Conservation (phyloP, 2,888 invertebrate genomes). For the Miltochrista miniata region DNA sequence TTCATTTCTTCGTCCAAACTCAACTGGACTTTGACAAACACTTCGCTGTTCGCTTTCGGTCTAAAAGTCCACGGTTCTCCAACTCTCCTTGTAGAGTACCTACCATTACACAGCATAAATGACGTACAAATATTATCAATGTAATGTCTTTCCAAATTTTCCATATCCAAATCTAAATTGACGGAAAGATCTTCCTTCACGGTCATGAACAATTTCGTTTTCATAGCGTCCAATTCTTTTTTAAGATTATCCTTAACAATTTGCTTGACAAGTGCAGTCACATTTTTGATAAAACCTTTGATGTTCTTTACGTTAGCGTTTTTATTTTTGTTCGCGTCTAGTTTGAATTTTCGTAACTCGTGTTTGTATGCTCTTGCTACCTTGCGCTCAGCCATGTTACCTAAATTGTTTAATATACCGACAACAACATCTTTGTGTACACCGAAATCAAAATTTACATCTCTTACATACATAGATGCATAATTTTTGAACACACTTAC, state of each 20-base stretch:
- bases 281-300: conserved; percentile 38
- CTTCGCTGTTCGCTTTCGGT: conserved; percentile 26
- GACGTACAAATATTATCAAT: conserved; percentile 45
- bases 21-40: conserved; percentile 51
- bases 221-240: conserved; percentile 30
- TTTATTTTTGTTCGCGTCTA: conserved; percentile 44
- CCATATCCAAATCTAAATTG: conserved; percentile 55
- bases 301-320: conserved; percentile 44
- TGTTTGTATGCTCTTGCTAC: conserved; percentile 41
- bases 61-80: background rate
- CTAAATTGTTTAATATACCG: conserved; percentile 35
- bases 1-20: conserved; percentile 46
- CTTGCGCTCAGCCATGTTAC: conserved; percentile 30
- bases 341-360: conserved; percentile 36
- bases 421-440: conserved; percentile 41
- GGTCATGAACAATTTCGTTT: conserved; percentile 28
- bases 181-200: conserved; percentile 50
- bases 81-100: conserved; percentile 21
- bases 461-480: conserved; percentile 59
- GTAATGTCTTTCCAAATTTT: conserved; percentile 44
- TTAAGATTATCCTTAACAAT: conserved; percentile 28
- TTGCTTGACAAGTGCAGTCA: conserved; percentile 32
- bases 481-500: conserved; percentile 55
- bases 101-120: conserved; percentile 57
- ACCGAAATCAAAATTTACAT: conserved; percentile 44